Percentiles rank a stretch among this genome's conserved stretches.
Conservation (phyloP, 2,797 vertebrate species). For the Megaceryle alcyon region DNA sequence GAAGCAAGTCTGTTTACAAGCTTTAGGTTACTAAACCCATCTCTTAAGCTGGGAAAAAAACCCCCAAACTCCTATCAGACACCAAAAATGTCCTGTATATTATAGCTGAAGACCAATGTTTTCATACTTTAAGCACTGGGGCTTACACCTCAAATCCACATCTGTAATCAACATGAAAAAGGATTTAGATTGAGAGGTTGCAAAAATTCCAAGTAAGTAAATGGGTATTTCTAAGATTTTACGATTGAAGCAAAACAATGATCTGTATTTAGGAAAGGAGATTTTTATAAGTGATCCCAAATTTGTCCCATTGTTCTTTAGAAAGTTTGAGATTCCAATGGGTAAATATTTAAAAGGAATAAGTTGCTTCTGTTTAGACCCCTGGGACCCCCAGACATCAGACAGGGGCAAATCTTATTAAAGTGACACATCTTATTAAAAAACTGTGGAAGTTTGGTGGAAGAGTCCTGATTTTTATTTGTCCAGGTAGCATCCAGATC, state of each 20-base stretch:
- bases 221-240: background rate
- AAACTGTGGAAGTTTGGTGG: background rate
- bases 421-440: background rate
- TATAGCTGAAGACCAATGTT: background rate
- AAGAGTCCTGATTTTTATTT: background rate
- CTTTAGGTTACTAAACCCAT: background rate
- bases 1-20: background rate
- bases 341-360: background rate
- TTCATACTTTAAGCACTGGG: background rate
- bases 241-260: background rate
- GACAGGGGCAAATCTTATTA: background rate
- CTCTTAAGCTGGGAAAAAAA: background rate
- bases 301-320: background rate
- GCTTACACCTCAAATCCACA: background rate
- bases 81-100: background rate
- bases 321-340: background rate
- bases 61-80: background rate
- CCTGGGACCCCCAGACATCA: background rate
- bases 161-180: background rate
- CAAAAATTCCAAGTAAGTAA: background rate
- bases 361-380: background rate
- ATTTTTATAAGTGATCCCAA: background rate
- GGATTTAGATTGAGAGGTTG: rapidly evolving
- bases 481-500: background rate
- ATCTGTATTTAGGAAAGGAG: background rate